Evolutionary conservation across 2,888 invertebrate genomes (phyloP).

Genomic region (Dichetophora obliterata): DNA sequence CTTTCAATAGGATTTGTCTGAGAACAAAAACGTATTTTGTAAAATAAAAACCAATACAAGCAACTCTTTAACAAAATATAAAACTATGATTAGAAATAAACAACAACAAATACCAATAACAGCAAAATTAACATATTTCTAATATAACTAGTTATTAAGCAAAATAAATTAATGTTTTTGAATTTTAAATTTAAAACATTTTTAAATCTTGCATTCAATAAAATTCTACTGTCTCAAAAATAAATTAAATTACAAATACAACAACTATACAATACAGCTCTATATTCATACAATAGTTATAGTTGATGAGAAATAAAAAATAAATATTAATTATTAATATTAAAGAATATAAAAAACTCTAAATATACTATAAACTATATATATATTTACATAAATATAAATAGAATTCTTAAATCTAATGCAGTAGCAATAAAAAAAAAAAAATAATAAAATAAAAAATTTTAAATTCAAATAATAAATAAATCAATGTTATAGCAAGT

Average conservation of each 20-base stretch:
- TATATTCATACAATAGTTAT: slow-evolving; percentile 48
- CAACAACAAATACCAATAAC: background rate
- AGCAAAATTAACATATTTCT: background rate
- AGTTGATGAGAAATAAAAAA: slow-evolving; percentile 39
- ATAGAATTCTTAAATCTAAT: slow-evolving; percentile 45
- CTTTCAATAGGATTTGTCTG: background rate
- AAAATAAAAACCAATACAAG: background rate
- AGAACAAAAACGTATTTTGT: background rate
- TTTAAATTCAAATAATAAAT: slow-evolving; percentile 9
- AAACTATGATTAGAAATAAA: background rate
- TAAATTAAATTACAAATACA: slow-evolving; percentile 27
- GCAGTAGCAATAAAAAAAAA: slow-evolving; percentile 49
- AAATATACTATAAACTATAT: slow-evolving; percentile 46
- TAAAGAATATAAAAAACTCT: slow-evolving; percentile 23
- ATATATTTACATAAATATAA: slow-evolving; percentile 49
- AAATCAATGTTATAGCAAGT: slow-evolving; percentile 29
- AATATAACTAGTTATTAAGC: background rate
- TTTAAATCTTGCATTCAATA: slow-evolving; percentile 19
- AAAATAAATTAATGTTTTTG: slow-evolving; percentile 9
- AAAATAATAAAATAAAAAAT: slow-evolving; percentile 10
- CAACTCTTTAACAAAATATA: background rate
- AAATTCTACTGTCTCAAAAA: slow-evolving; percentile 35
- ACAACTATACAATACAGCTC: slow-evolving; percentile 37
- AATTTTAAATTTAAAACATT: slow-evolving; percentile 29
- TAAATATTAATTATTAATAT: slow-evolving; percentile 31